Conservation (phyloP, 2,888 invertebrate genomes). For the Epiblema foenella region DNA sequence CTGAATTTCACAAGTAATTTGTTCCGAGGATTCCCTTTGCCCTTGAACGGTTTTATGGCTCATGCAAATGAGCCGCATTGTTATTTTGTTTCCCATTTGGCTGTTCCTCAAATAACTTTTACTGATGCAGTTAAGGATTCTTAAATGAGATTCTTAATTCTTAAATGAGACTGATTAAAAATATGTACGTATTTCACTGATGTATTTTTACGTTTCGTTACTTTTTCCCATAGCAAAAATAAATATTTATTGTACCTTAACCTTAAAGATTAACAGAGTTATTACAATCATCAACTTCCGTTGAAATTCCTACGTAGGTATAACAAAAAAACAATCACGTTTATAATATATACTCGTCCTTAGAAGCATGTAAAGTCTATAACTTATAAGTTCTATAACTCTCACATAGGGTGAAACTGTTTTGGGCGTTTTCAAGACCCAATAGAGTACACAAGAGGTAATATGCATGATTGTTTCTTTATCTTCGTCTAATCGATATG, state of each 20-base stretch:
- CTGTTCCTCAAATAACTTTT: slow-evolving; percentile 24
- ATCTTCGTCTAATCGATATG: background rate
- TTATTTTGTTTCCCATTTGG: slow-evolving; percentile 40
- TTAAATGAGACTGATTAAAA: background rate
- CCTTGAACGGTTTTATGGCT: slow-evolving; percentile 42
- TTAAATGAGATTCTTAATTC: slow-evolving; percentile 4
- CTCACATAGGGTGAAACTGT: background rate
- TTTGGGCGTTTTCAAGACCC: background rate
- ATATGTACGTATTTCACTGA: slow-evolving; percentile 4
- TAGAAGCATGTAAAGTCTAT: background rate
- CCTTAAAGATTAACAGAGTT: background rate
- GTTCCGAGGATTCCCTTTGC: slow-evolving; percentile 37
- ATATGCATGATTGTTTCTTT: too few relatives aligned
- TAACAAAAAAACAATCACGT: background rate
- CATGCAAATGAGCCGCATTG: slow-evolving; percentile 42
- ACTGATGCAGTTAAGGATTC: slow-evolving; percentile 9
- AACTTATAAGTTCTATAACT: background rate
- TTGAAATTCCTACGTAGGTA: background rate
- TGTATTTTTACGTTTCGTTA: background rate
- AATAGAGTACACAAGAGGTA: background rate
- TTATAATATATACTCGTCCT: background rate
- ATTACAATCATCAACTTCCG: background rate
- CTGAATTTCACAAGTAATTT: slow-evolving; percentile 44
- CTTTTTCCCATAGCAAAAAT: background rate
- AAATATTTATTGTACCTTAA: background rate